phyloP scores from a whole-genome alignment of 2,797 vertebrate genomes.

The Chloroceryle inda region DNA sequence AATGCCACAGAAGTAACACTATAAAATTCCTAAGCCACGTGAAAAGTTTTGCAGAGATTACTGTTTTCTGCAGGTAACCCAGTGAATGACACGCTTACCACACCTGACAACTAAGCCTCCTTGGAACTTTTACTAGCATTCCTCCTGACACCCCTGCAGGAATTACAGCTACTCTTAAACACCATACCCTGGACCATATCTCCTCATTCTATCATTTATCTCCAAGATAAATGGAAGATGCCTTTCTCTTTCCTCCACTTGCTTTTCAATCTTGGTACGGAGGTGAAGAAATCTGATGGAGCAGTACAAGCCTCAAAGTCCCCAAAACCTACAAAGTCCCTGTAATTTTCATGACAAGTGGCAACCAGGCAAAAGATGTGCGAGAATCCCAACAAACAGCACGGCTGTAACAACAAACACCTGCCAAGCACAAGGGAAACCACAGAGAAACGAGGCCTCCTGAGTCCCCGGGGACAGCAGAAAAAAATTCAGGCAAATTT shows the following conservation, averaged over 20 bases:
- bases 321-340: neutral
- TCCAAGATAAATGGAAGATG: neutral
- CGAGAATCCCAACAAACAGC: neutral
- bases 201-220: neutral
- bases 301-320: neutral
- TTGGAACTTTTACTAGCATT: neutral
- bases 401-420: accelerated
- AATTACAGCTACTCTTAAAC: neutral
- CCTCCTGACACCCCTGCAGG: accelerated
- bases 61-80: neutral
- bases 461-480: accelerated
- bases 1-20: neutral
- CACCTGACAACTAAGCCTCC: neutral
- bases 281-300: neutral
- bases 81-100: neutral
- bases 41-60: neutral
- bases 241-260: neutral
- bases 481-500: neutral
- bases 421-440: accelerated
- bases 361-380: neutral
- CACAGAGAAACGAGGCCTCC: accelerated
- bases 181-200: accelerated
- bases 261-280: accelerated
- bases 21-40: neutral
- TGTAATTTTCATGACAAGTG: neutral